These are phyloP conservation scores for Arrhamphus sclerolepis DNA, from an alignment of 2,797 vertebrate species.

Conservation along the genomic window DNA sequence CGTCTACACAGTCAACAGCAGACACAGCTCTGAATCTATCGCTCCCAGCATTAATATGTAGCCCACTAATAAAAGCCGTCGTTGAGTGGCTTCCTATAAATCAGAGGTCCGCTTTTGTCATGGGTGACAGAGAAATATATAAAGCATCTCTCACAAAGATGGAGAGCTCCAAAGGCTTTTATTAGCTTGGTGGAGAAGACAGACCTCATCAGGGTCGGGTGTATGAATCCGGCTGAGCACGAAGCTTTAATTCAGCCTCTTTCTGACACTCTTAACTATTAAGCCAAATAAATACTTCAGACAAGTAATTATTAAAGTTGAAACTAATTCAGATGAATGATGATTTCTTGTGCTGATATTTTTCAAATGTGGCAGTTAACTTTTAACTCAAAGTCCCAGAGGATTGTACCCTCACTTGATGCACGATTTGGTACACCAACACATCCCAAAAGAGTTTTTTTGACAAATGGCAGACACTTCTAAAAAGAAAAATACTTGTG, in stretches of 20 bases:
- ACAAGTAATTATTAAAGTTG: no score
- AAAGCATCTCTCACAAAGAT: slow-evolving; percentile 55
- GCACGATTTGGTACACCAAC: no score
- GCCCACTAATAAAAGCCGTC: slow-evolving; percentile 67
- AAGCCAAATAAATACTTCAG: no score
- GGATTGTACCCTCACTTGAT: no score
- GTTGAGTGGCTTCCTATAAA: slow-evolving; percentile 57
- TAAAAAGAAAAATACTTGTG: no score
- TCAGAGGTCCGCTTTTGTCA: slow-evolving; percentile 58
- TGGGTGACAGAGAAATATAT: slow-evolving; percentile 60
- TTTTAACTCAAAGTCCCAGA: no score
- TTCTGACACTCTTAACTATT: not conserved
- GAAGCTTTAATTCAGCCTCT: slow-evolving; percentile 34
- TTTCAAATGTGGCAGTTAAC: no score
- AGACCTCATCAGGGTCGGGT: slow-evolving; percentile 34
- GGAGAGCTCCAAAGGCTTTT: slow-evolving; percentile 56
- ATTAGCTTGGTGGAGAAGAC: slow-evolving; percentile 46
- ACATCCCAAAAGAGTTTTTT: no score
- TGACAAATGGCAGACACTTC: no score
- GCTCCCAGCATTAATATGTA: slow-evolving; percentile 67
- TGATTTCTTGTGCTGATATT: no score
- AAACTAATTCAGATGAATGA: no score
- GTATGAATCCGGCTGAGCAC: slow-evolving; percentile 43
- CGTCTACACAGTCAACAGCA: slow-evolving; percentile 9
- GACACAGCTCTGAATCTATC: slow-evolving; percentile 44